These are phyloP conservation scores for Nibea albiflora DNA, from an alignment of 2,113 vertebrate genomes.

Conservation along the genomic window DNA sequence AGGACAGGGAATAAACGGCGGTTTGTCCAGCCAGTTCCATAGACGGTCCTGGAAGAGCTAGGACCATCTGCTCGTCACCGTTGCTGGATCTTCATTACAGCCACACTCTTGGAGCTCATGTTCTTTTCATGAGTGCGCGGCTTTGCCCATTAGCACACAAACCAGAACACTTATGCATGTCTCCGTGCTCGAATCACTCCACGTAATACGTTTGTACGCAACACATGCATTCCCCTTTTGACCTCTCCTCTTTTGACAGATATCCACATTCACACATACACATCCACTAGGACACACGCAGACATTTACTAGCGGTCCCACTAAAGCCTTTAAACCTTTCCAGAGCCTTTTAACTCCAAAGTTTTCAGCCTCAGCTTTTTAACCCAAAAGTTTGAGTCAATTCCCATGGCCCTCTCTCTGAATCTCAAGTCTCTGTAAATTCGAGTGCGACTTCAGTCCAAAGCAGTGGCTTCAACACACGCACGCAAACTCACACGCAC, in stretches of 20 bases:
- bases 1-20: conserved; percentile 27
- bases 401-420: conserved; percentile 33
- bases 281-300: not conserved
- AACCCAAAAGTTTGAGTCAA: conserved; percentile 47
- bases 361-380: conserved; percentile 32
- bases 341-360: conserved; percentile 44
- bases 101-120: conserved; percentile 27
- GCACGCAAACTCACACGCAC: conserved; percentile 29
- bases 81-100: conserved; percentile 57
- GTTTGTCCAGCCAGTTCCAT: conserved; percentile 41
- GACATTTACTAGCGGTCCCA: conserved; percentile 16
- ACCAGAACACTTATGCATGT: conserved; percentile 34
- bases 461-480: conserved; percentile 25
- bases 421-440: conserved; percentile 50
- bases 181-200: not conserved
- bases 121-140: conserved; percentile 51
- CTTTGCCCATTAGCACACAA: conserved; percentile 48
- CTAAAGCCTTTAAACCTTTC: conserved; percentile 34
- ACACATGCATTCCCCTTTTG: not conserved
- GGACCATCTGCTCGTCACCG: conserved; percentile 60
- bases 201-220: not conserved
- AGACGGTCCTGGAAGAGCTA: conserved; percentile 18
- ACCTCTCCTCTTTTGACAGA: conserved; percentile 11
- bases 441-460: conserved; percentile 41
- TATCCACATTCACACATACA: not conserved